A percentile compares a stretch with the other conserved stretches of the same genome.
Evolutionary conservation across 2,113 vertebrate species (phyloP).

Genomic region (Alligator mississippiensis): DNA sequence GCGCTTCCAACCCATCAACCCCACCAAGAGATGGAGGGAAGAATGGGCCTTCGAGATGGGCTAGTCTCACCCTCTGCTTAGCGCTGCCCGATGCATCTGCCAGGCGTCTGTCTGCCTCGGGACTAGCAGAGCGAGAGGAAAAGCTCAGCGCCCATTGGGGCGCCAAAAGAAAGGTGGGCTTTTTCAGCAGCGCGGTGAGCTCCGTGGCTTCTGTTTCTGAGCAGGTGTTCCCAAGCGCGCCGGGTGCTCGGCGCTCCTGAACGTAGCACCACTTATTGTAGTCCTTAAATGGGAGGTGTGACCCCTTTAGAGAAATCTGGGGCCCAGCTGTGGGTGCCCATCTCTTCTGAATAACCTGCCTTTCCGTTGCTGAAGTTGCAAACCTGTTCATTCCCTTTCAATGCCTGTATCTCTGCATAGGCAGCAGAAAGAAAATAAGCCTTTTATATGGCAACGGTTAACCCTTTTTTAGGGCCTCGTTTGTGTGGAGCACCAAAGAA

Average conservation of each 20-base stretch:
- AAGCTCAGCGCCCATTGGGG: accelerated
- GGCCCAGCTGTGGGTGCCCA: not conserved
- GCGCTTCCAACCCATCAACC: not conserved
- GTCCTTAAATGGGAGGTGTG: not conserved
- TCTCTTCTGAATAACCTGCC: slow-evolving; percentile 36
- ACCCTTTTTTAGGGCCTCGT: slow-evolving; percentile 12
- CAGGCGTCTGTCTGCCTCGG: not conserved
- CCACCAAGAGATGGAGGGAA: not conserved
- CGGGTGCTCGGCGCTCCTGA: not conserved
- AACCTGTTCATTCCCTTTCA: slow-evolving; percentile 26
- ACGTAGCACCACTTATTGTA: not conserved
- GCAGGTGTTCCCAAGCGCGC: accelerated
- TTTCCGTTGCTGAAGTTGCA: slow-evolving; percentile 19
- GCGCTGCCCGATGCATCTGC: not conserved
- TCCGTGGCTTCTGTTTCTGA: too few species aligned
- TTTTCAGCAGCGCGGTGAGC: not conserved
- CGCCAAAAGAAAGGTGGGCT: not conserved
- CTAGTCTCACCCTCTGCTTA: not conserved
- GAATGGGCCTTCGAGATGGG: not conserved
- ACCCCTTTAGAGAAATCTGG: not conserved
- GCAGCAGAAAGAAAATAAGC: slow-evolving; percentile 47
- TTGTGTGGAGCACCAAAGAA: not conserved
- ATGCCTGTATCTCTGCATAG: slow-evolving; percentile 22
- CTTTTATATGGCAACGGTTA: slow-evolving; percentile 44
- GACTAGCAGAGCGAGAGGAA: accelerated